Base-by-base conservation (phyloP, 1,140 invertebrate genomes). In the Thereuonema tuberculata region DNA sequence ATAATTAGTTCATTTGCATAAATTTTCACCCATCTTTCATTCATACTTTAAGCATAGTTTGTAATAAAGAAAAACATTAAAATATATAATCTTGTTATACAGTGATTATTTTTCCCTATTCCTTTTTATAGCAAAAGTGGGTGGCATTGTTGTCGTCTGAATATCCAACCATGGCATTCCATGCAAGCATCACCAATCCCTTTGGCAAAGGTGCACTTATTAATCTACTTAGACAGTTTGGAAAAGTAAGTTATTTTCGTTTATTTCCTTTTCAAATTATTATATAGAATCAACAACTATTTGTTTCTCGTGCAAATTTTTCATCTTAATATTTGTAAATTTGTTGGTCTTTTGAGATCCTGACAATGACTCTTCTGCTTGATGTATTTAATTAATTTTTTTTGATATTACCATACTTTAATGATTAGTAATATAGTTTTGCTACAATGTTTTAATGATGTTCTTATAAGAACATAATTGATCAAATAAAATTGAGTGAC, bases 121-220 rank as follows among this genome's bases (percentile, higher is more conserved):
- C 21, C 27, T 27, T 14, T 24, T 50, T 50, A 15, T n/a, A 66
- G 64, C 66, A 71, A 66, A 54, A 64, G 64, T 82, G 81, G 81
- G 72, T 98, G 1, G 84, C 87, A 26, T 85, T 93, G 63, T 76
- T 99, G 1, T 97, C 90, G 68, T 72, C 82, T 21, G 94, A 99
- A 73, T 93, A 95, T 77, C 97, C 97, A 28, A 98, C 97, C 0
- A 81, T 99, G 67, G 96, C 95, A 1, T 99, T 99, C 70, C 93
- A 98, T 76, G 93, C 96, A 0, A 98, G 93, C 17, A 75, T 99
- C 49, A 97, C 88, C 49, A 94, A 99, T 80, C 90, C 95, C 0
- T 99, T 99, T 77, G 95, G 95, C 47, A 99, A 99, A 80, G 94
- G 94, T 52, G 89, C 94, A 0, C 74, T 99, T 0, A 99, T 99